Conservation (phyloP, 2,113 vertebrate species). For the Anarhynchus alexandrinus region DNA sequence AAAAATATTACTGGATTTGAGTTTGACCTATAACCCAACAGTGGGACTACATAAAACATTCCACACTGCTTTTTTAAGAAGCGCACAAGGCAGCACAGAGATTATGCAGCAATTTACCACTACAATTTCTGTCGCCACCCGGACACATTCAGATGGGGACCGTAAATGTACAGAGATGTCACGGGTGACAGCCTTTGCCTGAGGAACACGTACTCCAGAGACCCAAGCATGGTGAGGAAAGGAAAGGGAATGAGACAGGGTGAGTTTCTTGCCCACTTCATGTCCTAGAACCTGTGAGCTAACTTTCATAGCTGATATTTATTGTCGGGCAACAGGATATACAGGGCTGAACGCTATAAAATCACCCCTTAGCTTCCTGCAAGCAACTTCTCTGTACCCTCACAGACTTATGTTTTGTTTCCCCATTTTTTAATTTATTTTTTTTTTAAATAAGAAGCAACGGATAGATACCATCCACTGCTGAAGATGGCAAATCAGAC, state of each 20-base stretch:
- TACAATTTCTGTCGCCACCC: neutral
- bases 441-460: neutral
- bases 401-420: neutral
- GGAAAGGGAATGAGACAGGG: neutral
- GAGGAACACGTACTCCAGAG: rapidly evolving
- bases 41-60: neutral
- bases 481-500: neutral
- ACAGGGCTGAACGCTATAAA: neutral
- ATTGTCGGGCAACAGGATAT: neutral
- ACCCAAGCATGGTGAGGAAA: neutral
- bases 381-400: neutral
- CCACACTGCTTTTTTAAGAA: neutral
- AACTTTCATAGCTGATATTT: neutral
- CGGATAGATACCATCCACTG: neutral
- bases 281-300: neutral
- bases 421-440: neutral
- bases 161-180: neutral
- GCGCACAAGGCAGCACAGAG: neutral
- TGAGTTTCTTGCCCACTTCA: neutral
- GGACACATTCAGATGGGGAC: rapidly evolving
- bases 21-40: neutral
- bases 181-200: neutral
- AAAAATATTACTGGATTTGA: neutral
- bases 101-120: neutral
- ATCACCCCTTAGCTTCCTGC: neutral